Conservation (phyloP, 2,113 vertebrate genomes). For the Spheniscus mendiculus region DNA sequence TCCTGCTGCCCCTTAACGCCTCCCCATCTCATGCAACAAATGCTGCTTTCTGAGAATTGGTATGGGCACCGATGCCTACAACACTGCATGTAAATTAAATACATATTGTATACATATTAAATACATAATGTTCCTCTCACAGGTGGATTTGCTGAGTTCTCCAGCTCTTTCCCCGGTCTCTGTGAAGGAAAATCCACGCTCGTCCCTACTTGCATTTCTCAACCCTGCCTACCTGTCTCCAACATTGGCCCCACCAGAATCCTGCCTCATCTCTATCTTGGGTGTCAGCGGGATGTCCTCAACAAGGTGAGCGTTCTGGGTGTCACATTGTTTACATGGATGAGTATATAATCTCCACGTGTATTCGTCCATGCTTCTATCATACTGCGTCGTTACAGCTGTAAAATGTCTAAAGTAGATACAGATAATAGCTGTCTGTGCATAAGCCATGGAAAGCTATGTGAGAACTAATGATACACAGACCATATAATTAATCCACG, state of each 20-base stretch:
- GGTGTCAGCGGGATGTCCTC: conserved; percentile 94
- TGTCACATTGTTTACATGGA: not conserved
- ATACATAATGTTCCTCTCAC: conserved; percentile 1
- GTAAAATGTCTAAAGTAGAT: not conserved
- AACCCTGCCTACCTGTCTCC: conserved; percentile 88
- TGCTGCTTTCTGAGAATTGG: not conserved
- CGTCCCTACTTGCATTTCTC: conserved; percentile 89
- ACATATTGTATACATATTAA: not conserved
- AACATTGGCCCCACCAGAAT: conserved; percentile 91
- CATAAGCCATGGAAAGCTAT: not conserved
- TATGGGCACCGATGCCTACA: rapidly evolving
- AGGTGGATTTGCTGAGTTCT: conserved; percentile 94
- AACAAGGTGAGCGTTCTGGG: conserved; percentile 83
- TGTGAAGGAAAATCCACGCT: conserved; percentile 90
- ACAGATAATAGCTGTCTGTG: not conserved
- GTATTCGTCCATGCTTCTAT: not conserved
- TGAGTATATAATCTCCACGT: not conserved
- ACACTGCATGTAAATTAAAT: not conserved
- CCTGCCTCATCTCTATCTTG: conserved; percentile 94
- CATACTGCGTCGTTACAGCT: not conserved
- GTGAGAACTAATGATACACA: not conserved
- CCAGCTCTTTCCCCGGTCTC: conserved; percentile 88
- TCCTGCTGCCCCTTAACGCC: not conserved
- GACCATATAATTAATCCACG: rapidly evolving
- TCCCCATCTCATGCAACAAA: not conserved